Evolutionary conservation across 2,797 vertebrate genomes (phyloP).

Genomic region (Thaleichthys pacificus): DNA sequence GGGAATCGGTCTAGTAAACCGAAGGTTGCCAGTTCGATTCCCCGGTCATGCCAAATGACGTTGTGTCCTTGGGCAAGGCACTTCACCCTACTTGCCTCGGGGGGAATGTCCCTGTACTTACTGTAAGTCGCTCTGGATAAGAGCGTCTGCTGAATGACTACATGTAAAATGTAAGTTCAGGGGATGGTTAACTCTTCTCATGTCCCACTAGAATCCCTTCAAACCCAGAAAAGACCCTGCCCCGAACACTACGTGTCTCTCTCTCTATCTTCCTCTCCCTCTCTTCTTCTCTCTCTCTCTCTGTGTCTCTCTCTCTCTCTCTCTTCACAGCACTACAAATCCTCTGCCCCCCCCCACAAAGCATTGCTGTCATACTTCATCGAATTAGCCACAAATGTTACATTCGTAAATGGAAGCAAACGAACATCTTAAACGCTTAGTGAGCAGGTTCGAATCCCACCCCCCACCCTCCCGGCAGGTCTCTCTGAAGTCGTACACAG

Average conservation of each 20-base stretch:
- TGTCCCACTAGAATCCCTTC: conserved; percentile 2
- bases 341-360: too few species aligned
- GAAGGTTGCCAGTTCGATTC: too few species aligned
- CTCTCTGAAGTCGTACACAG: neutral
- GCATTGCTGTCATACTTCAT: too few species aligned
- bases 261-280: neutral
- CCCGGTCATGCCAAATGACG: too few species aligned
- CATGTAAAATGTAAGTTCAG: too few species aligned
- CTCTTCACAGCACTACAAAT: neutral
- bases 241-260: neutral
- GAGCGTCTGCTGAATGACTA: too few species aligned
- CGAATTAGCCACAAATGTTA: neutral
- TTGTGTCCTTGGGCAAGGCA: too few species aligned
- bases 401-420: neutral
- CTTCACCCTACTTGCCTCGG: too few species aligned
- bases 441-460: neutral
- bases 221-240: neutral
- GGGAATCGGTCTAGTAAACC: too few species aligned
- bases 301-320: neutral
- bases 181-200: conserved; percentile 39
- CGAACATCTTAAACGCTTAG: too few species aligned
- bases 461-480: neutral
- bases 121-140: too few species aligned
- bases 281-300: neutral
- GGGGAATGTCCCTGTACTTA: too few species aligned